Evolutionary conservation across 2,113 vertebrate species (phyloP).

Genomic region (Ptilonorhynchus violaceus): DNA sequence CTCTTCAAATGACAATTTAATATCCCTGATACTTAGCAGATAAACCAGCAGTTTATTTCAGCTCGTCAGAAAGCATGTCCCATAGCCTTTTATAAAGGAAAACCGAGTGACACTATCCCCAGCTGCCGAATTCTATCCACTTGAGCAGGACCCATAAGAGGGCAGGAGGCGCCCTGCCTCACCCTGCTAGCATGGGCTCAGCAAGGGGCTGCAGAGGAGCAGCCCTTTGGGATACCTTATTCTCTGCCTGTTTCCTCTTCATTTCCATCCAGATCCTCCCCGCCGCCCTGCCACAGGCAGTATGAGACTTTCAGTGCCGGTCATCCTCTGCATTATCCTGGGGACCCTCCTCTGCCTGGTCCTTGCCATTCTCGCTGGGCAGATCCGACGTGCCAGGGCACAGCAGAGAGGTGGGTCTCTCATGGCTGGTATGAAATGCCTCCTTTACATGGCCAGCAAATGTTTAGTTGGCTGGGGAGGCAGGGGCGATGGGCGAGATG

Average conservation of each 20-base stretch:
- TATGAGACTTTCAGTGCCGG: neutral
- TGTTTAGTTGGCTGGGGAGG: neutral
- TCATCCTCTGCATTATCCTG: conserved; percentile 46
- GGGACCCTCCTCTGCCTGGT: conserved; percentile 19
- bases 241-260: neutral
- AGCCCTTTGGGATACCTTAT: neutral
- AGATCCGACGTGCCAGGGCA: neutral
- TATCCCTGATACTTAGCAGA: neutral
- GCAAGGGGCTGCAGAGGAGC: neutral
- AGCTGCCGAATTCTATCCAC: neutral
- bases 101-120: too few relatives aligned
- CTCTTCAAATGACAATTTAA: neutral
- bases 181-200: neutral
- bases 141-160: neutral
- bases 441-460: neutral
- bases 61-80: neutral
- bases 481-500: neutral
- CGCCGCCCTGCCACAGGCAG: neutral
- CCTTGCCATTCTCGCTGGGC: conserved; percentile 31
- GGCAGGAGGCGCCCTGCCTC: neutral
- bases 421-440: neutral
- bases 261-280: neutral
- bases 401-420: neutral
- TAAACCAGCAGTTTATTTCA: neutral
- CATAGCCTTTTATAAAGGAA: neutral